Conservation (phyloP, 2,888 invertebrate species). For the Agrotis puta region DNA sequence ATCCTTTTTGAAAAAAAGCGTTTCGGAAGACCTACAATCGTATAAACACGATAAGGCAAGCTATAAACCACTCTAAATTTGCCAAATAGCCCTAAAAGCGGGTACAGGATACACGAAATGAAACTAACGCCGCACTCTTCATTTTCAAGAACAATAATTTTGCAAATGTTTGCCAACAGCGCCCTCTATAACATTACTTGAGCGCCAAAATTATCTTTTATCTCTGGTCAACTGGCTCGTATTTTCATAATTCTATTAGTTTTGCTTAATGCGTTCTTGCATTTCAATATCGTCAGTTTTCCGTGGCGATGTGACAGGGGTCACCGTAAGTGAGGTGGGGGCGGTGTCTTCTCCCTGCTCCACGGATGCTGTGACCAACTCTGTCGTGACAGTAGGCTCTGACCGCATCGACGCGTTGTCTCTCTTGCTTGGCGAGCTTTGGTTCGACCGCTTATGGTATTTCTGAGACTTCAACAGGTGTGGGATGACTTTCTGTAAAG, state of each 20-base stretch:
- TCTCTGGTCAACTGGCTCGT: not conserved
- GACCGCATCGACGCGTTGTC: conserved; percentile 80
- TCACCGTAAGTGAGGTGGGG: conserved; percentile 76
- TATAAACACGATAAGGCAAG: not conserved
- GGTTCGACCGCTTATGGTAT: conserved; percentile 71
- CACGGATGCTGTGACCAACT: conserved; percentile 82
- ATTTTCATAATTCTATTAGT: conserved; percentile 9
- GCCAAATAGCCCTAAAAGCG: conserved; percentile 4
- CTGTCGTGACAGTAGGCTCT: conserved; percentile 84
- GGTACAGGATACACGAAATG: not conserved
- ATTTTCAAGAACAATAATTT: not conserved
- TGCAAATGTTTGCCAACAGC: not conserved
- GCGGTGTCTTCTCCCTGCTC: conserved; percentile 80
- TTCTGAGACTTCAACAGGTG: conserved; percentile 77
- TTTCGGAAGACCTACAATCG: not conserved
- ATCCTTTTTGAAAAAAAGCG: no score
- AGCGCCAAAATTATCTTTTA: not conserved
- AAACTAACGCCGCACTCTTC: not conserved
- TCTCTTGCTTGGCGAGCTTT: conserved; percentile 76
- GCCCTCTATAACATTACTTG: not conserved
- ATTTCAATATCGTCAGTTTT: conserved; percentile 77
- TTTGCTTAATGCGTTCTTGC: conserved; percentile 59
- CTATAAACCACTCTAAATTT: no score
- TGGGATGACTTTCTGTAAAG: conserved; percentile 83
- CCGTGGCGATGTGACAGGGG: conserved; percentile 71